phyloP scores from a whole-genome alignment of 2,113 vertebrate species.

The Proteles cristata region DNA sequence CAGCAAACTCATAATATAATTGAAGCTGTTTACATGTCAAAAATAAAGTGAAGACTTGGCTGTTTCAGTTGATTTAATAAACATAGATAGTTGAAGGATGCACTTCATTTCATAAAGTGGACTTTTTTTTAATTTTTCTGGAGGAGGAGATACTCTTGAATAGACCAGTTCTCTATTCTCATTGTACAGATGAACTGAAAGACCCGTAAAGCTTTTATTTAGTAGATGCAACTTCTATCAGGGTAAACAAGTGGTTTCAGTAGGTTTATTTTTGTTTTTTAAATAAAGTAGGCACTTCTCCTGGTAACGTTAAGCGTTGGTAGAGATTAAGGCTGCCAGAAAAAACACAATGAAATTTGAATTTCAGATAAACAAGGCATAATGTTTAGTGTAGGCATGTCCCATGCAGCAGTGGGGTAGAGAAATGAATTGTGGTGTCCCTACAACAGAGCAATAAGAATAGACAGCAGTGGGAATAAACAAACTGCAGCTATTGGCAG shows the following conservation, averaged over 20 bases:
- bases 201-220: conserved; percentile 28
- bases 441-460: not conserved
- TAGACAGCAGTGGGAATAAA: not conserved
- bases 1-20: conserved; percentile 50
- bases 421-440: not conserved
- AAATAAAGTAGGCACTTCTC: not conserved
- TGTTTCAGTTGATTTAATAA: conserved; percentile 21
- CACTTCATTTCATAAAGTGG: not conserved
- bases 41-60: conserved; percentile 34
- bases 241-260: not conserved
- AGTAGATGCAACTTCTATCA: not conserved
- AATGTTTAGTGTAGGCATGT: not conserved
- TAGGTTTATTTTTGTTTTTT: not conserved
- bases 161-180: not conserved
- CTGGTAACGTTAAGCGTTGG: not conserved
- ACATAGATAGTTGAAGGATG: conserved; percentile 21
- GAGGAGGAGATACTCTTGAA: not conserved
- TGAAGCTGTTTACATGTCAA: conserved; percentile 15
- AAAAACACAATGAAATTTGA: not conserved
- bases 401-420: not conserved
- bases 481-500: not conserved
- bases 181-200: not conserved
- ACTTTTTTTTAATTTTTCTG: not conserved
- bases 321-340: not conserved
- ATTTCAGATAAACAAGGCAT: not conserved